Conservation (phyloP, 64 coral and sea anemone species). For the Platygyra sinensis region DNA sequence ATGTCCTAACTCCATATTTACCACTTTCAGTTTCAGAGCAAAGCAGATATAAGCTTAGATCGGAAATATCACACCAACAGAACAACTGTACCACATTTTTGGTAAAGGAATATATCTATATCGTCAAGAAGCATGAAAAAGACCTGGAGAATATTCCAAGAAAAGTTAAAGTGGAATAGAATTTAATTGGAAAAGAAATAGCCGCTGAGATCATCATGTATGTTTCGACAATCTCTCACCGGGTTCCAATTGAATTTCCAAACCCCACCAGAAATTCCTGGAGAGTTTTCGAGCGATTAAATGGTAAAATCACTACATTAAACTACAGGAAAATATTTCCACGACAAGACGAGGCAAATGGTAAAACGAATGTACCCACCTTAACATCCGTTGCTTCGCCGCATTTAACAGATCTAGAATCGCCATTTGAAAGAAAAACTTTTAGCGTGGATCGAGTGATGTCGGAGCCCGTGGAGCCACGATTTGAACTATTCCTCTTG, state of each 20-base stretch:
- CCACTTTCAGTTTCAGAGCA: neutral
- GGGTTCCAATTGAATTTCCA: conserved; percentile 19
- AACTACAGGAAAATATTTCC: neutral
- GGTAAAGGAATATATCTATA: neutral
- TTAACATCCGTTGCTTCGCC: conserved; percentile 98
- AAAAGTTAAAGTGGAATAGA: neutral
- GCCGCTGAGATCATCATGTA: neutral
- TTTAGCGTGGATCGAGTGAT: conserved; percentile 86
- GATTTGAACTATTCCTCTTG: conserved; percentile 91
- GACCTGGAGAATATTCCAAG: neutral
- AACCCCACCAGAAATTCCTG: conserved; percentile 19
- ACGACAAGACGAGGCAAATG: neutral
- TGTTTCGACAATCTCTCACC: neutral
- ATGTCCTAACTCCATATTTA: too few relatives aligned
- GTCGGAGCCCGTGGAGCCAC: conserved; percentile 87
- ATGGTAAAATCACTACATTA: neutral
- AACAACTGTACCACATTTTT: neutral
- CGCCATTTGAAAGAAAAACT: conserved; percentile 94
- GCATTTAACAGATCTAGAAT: conserved; percentile 96
- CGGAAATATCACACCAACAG: neutral
- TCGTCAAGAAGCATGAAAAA: neutral
- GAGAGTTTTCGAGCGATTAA: conserved; percentile 36
- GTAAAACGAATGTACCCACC: conserved; percentile 32
- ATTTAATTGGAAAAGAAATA: neutral
- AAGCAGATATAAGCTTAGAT: neutral